Percentiles rank a stretch among this genome's conserved stretches.
Evolutionary conservation across 2,113 vertebrate species (phyloP).

Genomic region (Pica pica): DNA sequence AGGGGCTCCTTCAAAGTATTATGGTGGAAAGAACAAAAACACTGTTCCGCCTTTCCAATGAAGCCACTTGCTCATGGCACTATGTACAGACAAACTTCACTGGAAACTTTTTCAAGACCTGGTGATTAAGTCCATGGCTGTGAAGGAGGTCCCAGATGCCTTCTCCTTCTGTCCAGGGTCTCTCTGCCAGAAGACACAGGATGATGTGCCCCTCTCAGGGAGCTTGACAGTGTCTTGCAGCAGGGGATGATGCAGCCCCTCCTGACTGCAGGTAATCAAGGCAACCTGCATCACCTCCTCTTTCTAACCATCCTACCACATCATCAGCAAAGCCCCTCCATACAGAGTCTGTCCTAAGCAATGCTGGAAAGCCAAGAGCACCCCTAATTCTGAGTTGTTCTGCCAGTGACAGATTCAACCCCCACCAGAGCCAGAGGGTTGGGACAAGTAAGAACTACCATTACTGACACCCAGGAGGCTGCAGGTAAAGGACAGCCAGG

Average conservation of each 20-base stretch:
- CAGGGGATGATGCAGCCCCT: not conserved
- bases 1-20: not conserved
- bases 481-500: not conserved
- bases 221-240: not conserved
- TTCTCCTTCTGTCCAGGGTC: not conserved
- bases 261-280: not conserved
- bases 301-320: not conserved
- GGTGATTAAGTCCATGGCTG: accelerated
- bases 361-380: not conserved
- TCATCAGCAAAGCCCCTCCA: not conserved
- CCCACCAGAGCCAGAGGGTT: not conserved
- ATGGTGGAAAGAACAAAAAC: not conserved
- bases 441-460: not conserved
- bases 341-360: not conserved
- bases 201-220: not conserved
- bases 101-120: not conserved
- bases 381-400: not conserved
- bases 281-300: not conserved
- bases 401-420: not conserved
- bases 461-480: not conserved
- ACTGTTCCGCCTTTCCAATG: not conserved
- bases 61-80: not conserved
- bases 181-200: not conserved
- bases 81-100: not conserved
- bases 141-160: not conserved